Conservation (phyloP, 2,797 vertebrate species). For the Carapus acus region DNA sequence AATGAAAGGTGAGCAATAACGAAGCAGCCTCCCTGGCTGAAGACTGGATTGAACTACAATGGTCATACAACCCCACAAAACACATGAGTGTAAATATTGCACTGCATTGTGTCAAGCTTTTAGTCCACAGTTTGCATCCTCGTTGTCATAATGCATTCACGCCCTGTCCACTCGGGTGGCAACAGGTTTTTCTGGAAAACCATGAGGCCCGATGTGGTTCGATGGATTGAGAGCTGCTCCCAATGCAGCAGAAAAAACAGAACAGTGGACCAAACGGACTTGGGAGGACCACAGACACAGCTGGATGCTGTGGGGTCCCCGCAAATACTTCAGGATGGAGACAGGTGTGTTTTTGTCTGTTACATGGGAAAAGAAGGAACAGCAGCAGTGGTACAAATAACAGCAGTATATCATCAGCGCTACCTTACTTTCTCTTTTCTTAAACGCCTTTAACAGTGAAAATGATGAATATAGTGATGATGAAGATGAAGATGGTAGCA, state of each 20-base stretch:
- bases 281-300: not conserved
- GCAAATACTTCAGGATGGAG: not conserved
- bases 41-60: not conserved
- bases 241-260: constrained; percentile 45
- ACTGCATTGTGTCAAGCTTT: too few relatives aligned
- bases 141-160: too few relatives aligned
- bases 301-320: constrained; percentile 5
- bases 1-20: constrained; percentile 46
- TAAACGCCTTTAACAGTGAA: constrained; percentile 26
- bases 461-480: constrained; percentile 11
- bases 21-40: too few relatives aligned
- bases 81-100: too few relatives aligned
- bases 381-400: too few relatives aligned
- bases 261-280: not conserved
- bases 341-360: constrained; percentile 21
- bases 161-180: not conserved
- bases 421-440: not conserved
- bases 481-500: not conserved
- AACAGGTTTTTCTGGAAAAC: constrained; percentile 64
- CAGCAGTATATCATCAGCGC: not conserved
- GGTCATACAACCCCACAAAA: too few relatives aligned
- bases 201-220: constrained; percentile 58
- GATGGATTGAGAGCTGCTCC: constrained; percentile 61
- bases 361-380: too few relatives aligned
- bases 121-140: too few relatives aligned